phyloP scores from a whole-genome alignment of 2,797 vertebrate genomes.

The Sebastes kiyomatsui region DNA sequence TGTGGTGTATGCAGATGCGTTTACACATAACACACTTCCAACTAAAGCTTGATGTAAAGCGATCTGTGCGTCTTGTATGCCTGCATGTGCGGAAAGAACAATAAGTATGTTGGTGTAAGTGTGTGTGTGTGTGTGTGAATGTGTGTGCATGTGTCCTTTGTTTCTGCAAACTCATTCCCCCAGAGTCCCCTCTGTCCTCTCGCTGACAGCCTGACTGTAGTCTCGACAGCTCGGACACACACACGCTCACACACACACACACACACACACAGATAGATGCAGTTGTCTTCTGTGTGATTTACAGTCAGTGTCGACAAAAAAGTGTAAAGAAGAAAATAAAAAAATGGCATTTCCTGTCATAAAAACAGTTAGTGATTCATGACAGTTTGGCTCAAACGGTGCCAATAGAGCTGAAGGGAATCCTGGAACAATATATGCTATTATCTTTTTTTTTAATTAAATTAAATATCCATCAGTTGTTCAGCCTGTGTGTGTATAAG shows the following conservation, averaged over 20 bases:
- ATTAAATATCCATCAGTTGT: not conserved
- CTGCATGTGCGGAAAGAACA: not conserved
- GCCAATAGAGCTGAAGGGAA: not conserved
- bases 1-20: not conserved
- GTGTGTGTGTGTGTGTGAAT: not conserved
- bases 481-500: not conserved
- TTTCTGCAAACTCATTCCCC: conserved; percentile 68
- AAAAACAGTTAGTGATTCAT: not conserved
- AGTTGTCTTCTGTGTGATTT: not conserved
- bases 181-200: conserved; percentile 55
- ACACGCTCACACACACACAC: not conserved
- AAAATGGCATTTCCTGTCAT: not conserved
- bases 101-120: not conserved
- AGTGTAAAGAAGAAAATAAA: not conserved
- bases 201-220: conserved; percentile 54
- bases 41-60: not conserved
- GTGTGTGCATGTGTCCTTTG: conserved; percentile 13
- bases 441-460: conserved; percentile 2
- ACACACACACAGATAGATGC: not conserved
- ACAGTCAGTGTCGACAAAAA: not conserved
- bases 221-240: conserved; percentile 42
- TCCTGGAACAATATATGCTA: not conserved
- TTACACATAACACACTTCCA: not conserved
- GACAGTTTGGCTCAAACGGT: not conserved
- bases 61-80: not conserved